phyloP scores from a whole-genome alignment of 2,113 vertebrate genomes.

The Rhea americana region DNA sequence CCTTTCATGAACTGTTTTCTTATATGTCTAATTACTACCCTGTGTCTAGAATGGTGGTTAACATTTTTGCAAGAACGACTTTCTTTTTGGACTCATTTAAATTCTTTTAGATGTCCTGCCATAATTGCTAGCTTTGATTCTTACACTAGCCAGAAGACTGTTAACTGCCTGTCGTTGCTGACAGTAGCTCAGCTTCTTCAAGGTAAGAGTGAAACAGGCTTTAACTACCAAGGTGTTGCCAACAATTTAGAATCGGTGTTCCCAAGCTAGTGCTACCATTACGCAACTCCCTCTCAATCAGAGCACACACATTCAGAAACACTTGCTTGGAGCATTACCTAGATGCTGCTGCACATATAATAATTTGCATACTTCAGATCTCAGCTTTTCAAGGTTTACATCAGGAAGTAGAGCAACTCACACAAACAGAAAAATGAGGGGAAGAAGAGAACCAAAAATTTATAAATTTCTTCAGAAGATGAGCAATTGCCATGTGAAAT shows the following conservation, averaged over 20 bases:
- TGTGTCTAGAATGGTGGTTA: not conserved
- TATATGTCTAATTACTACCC: not conserved
- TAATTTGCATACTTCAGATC: not conserved
- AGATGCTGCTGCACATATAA: rapidly evolving
- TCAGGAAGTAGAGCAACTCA: not conserved
- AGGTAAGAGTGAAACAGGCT: not conserved
- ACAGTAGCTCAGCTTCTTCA: not conserved
- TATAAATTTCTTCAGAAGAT: not conserved
- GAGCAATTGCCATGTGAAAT: not conserved
- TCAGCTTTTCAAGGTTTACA: not conserved
- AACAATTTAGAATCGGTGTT: not conserved
- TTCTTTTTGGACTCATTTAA: not conserved
- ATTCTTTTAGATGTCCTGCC: not conserved
- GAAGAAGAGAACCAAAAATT: not conserved
- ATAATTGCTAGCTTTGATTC: not conserved
- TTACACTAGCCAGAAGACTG: not conserved
- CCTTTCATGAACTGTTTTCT: not conserved
- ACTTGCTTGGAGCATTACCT: not conserved
- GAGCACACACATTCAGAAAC: not conserved
- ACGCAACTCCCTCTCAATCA: not conserved
- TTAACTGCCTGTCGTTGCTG: not conserved
- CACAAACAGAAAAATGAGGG: not conserved
- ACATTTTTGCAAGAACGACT: not conserved
- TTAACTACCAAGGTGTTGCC: not conserved
- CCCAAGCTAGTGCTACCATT: not conserved